These are phyloP conservation scores for Silurus meridionalis DNA, from an alignment of 2,113 vertebrate genomes.

Conservation along the genomic window DNA sequence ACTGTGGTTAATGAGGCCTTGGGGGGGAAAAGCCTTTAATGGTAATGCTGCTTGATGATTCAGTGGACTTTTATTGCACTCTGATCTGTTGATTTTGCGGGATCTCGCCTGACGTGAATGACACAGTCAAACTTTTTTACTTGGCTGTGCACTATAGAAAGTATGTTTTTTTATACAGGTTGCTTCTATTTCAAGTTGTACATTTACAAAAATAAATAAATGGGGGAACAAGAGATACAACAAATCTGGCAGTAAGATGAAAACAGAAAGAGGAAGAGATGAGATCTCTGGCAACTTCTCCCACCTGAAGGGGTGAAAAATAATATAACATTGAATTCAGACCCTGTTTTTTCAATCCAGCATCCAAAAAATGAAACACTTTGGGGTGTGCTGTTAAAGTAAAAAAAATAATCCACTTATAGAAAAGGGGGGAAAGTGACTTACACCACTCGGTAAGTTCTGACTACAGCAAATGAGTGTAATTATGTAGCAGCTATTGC, in stretches of 20 bases:
- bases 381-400: neutral
- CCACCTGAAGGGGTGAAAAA: neutral
- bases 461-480: neutral
- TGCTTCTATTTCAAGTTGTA: neutral
- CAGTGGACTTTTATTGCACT: neutral
- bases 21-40: neutral
- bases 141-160: neutral
- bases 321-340: neutral
- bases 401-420: neutral
- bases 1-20: constrained; percentile 18
- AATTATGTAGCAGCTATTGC: neutral
- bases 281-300: neutral
- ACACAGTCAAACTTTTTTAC: neutral
- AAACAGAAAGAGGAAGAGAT: neutral
- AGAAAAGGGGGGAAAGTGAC: neutral
- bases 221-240: neutral
- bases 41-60: neutral
- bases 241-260: neutral
- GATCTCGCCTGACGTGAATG: neutral
- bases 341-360: neutral
- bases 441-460: neutral
- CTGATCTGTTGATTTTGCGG: neutral
- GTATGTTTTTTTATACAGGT: neutral
- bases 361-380: neutral
- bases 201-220: neutral